Evolutionary conservation across 2,113 vertebrate genomes (phyloP).

Genomic region (Atlantisia rogersi): DNA sequence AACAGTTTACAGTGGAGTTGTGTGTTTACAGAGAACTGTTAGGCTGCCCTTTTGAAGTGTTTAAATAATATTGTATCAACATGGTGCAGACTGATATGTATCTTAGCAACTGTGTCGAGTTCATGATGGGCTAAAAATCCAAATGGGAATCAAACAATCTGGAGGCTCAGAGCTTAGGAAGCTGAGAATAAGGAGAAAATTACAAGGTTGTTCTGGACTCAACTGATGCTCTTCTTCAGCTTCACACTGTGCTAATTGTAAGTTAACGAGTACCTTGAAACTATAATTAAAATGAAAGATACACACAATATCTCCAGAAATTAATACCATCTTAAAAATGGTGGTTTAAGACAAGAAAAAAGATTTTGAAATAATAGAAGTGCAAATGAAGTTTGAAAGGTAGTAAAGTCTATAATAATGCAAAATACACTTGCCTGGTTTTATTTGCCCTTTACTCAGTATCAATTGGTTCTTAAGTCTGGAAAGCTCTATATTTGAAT

Average conservation of each 20-base stretch:
- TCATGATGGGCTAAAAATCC: slow-evolving; percentile 54
- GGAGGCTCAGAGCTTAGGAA: slow-evolving; percentile 11
- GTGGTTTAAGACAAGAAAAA: neutral
- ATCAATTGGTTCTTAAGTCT: neutral
- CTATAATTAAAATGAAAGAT: neutral
- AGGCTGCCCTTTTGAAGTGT: slow-evolving; percentile 64
- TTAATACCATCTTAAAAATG: neutral
- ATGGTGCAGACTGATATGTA: slow-evolving; percentile 50
- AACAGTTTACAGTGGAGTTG: neutral
- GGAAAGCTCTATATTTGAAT: neutral
- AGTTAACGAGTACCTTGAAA: slow-evolving; percentile 3
- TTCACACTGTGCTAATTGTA: neutral
- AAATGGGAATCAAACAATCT: slow-evolving; percentile 50
- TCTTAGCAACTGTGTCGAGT: slow-evolving; percentile 67
- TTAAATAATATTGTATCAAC: slow-evolving; percentile 68
- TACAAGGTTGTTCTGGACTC: slow-evolving; percentile 1
- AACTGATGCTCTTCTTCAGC: neutral
- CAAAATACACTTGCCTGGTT: neutral
- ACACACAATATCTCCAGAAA: neutral
- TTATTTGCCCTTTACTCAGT: neutral
- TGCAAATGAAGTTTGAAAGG: neutral
- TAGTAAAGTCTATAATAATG: neutral
- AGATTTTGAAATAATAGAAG: neutral
- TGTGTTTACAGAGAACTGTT: slow-evolving; percentile 56
- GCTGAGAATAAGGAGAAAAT: slow-evolving; percentile 15